phyloP scores from a whole-genome alignment of 2,113 vertebrate species.

The Mustela nigripes region DNA sequence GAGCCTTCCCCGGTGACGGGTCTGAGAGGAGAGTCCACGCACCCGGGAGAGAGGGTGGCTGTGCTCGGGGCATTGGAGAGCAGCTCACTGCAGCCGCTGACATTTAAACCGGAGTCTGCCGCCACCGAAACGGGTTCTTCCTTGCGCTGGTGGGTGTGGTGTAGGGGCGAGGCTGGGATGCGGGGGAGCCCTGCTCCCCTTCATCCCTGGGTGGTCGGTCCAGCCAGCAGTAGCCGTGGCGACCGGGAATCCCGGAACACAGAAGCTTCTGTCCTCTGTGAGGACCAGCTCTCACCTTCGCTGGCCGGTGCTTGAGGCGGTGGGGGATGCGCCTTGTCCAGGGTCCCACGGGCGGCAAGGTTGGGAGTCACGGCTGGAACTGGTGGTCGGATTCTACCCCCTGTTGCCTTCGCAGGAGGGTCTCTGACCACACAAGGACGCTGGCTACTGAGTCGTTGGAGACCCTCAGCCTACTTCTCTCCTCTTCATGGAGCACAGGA shows the following conservation, averaged over 20 bases:
- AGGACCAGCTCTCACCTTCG: background rate
- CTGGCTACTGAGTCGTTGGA: accelerated
- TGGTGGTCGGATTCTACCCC: background rate
- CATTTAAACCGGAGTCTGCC: background rate
- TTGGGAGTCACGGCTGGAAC: background rate
- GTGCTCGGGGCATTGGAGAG: too few relatives aligned
- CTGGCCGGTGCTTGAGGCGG: too few relatives aligned
- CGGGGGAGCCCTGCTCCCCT: background rate
- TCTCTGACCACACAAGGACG: background rate
- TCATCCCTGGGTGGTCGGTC: too few relatives aligned
- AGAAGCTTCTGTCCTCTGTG: background rate
- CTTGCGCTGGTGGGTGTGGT: accelerated
- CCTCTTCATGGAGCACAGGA: accelerated
- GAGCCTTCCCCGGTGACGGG: background rate
- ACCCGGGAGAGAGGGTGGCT: background rate
- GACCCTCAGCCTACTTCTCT: accelerated
- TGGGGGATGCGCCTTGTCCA: background rate
- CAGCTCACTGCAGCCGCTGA: background rate
- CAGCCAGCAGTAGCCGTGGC: accelerated
- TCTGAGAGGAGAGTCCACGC: background rate
- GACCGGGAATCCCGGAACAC: too few relatives aligned
- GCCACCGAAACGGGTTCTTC: background rate
- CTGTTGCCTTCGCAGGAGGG: background rate
- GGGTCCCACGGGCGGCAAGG: background rate
- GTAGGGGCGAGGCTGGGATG: background rate